Evolutionary conservation across 2,888 invertebrate genomes (phyloP), one percentile per base, ranked within the genome.

Genomic region (Mystacides longicornis): DNA sequence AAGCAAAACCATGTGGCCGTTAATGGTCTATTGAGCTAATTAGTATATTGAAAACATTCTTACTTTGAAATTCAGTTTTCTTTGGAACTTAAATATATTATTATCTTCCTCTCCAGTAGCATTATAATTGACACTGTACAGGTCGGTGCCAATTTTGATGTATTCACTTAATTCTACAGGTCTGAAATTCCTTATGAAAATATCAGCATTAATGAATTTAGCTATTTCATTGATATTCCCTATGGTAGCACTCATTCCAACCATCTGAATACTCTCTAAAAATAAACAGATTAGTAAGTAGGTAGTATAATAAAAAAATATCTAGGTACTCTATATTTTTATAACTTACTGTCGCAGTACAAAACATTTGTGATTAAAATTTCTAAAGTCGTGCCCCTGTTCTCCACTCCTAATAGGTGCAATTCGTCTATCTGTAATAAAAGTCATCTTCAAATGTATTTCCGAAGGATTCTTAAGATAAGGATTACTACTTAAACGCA

Each of bases 221-320:
- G 87, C 83, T 45, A 99, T 67, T 66, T 96, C 92, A 0, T 80
- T 69, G 52, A 96, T 74, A 73, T 98, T 97, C 56, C 92, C 94
- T 64, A 98, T 88, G 0, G 98, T 98, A 0, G 98, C 98, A 71
- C 94, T 95, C 95, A 98, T 97, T 20, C 94, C 96, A 18, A 98
- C 82, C 56, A 98, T 86, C 69, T 95, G 95, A 57, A 91, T 85
- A 54, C 73, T 73, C 45, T 75, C 83, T 83, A 64, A 21, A n/a
- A n/a, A n/a, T n/a, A n/a, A n/a, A n/a, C 7, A 14, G 18, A 16
- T 11, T 43, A 43, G 4, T 43, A 16, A 43, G 16, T 14, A 43
- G 4, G 4, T 11, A 11, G 7, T 43, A 43, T 7, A 47, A 21
- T 7, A 47, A 47, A 20, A 21, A 19, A 11, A 47, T 19, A 20